A percentile compares a stretch with the other conserved stretches of the same genome.
Conservation (phyloP, 2,797 vertebrate species). For the Chelidonichthys spinosus region DNA sequence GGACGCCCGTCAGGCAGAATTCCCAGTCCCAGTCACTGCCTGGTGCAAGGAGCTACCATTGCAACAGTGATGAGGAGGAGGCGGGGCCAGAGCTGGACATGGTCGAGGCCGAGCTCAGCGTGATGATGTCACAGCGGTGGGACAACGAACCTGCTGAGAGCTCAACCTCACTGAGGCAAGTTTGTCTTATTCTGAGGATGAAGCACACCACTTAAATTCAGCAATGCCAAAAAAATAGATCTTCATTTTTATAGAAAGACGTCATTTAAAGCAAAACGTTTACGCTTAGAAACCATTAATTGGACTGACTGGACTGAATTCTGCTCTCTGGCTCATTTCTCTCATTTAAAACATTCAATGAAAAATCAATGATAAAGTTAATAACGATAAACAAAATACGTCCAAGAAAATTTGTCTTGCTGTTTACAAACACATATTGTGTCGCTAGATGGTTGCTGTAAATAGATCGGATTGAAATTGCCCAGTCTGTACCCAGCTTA, state of each 20-base stretch:
- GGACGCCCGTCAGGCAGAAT: conserved; percentile 76
- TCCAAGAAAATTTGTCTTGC: too few species aligned
- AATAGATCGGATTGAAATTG: not conserved
- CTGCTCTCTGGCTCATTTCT: too few species aligned
- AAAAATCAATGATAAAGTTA: too few species aligned
- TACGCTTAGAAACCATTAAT: too few species aligned
- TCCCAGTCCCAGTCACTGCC: conserved; percentile 83
- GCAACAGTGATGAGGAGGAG: conserved; percentile 98
- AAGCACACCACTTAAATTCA: too few species aligned
- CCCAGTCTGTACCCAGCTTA: not conserved
- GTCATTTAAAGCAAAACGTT: too few species aligned
- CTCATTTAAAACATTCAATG: too few species aligned
- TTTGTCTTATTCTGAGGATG: conserved; percentile 2
- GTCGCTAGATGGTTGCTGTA: not conserved
- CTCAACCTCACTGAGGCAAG: conserved; percentile 83
- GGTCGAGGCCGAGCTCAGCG: conserved; percentile 94
- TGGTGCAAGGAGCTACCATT: conserved; percentile 83
- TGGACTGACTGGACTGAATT: too few species aligned
- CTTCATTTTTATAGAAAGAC: too few species aligned
- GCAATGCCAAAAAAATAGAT: too few species aligned
- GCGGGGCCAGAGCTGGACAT: conserved; percentile 89
- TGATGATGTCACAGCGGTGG: conserved; percentile 97
- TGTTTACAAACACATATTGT: too few species aligned
- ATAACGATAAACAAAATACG: too few species aligned
- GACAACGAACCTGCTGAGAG: conserved; percentile 85